Evolutionary conservation across 2,797 vertebrate species (phyloP), one percentile per base, ranked within the genome.

Genomic region (Tiaroga cobitis): DNA sequence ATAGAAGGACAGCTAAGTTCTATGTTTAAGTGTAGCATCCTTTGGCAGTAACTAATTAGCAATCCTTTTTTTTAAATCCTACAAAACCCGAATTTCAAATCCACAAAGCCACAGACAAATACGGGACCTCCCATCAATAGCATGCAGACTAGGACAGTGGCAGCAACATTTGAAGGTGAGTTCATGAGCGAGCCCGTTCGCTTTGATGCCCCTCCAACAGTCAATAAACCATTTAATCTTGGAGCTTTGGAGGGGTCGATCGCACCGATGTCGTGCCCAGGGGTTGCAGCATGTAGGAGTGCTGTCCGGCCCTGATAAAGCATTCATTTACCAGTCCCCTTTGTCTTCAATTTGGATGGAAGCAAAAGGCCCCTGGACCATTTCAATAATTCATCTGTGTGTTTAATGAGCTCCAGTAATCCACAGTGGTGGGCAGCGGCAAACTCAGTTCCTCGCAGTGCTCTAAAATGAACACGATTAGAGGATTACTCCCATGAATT

Each of bases 161-260:
- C 82, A 56, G 83, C 92, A 90, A 92, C 92, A 92, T 94, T 89
- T 94, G 93, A 95, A 96, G 94, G 94, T 95, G 93, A 95, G 92
- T 85, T 92, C 84, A 87, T 75, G 82, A 79, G 81, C 56, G 67
- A 65, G 56, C 86, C 90, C 82, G 81, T 91, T 86, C 87, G 83
- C 90, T 93, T 87, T 92, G 91, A 95, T 91, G 92, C 89, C 90
- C 89, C 86, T 88, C 89, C 81, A 76, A 85, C 92, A 92, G 94
- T 95, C 95, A 96, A 96, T 96, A 96, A 96, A 92, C 91, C 92
- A 93, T 95, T 95, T 96, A 95, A 96, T 95, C 94, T 93, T 0
- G 75, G 86, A 82, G 91, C 90, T 92, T 85, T 87, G 87, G 91
- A 89, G 80, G 82, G 92, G 94, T 95, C 93, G 90, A 95, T 95